Conservation (phyloP, 1,140 invertebrate species). For the Drosophila mojavensis region DNA sequence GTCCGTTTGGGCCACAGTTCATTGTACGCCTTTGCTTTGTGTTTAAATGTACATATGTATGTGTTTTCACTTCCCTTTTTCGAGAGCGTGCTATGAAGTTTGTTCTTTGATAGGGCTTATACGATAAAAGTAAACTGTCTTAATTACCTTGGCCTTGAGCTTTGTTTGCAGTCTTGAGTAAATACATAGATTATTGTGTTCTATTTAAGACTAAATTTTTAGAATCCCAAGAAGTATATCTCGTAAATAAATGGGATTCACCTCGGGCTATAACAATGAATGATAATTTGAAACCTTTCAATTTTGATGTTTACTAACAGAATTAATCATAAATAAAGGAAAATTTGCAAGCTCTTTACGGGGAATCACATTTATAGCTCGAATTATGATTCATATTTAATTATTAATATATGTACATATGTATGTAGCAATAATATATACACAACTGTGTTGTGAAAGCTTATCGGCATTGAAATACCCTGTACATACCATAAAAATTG, state of each 20-base stretch:
- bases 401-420: background rate
- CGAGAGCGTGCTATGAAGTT: no score
- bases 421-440: background rate
- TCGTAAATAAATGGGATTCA: no score
- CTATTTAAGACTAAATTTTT: no score
- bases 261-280: no score
- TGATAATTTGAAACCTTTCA: no score
- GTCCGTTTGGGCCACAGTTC: conserved; percentile 38
- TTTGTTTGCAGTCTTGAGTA: background rate
- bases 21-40: conserved; percentile 44
- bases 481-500: background rate
- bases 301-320: no score
- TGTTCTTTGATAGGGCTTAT: background rate
- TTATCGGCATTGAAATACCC: background rate
- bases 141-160: conserved; percentile 15
- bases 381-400: background rate
- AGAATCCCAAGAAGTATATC: no score
- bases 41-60: background rate
- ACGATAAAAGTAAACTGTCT: conserved; percentile 2
- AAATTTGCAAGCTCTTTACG: background rate
- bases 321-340: background rate
- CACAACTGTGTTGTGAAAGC: background rate
- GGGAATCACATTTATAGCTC: conserved; percentile 2
- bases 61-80: background rate
- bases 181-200: no score